Conservation (phyloP, 1,140 invertebrate genomes). For the Patella vulgata region DNA sequence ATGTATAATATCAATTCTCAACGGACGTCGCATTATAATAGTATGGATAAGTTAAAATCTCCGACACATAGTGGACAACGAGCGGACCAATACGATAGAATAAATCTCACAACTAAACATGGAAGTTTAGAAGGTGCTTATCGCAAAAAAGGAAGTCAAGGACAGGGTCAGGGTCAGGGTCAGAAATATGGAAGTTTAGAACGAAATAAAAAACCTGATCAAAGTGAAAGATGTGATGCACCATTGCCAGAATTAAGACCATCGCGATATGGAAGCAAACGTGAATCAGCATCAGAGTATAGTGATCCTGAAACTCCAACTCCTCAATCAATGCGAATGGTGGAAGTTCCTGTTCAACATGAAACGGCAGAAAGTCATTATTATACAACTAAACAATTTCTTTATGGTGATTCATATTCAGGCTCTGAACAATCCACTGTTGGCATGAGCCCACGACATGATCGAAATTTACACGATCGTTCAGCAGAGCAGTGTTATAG, state of each 20-base stretch:
- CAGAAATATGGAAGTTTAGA: constrained; percentile 53
- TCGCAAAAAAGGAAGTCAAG: constrained; percentile 21
- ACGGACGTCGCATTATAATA: constrained; percentile 52
- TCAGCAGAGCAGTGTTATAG: constrained; percentile 36
- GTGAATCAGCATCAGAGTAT: constrained; percentile 42
- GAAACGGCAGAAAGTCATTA: constrained; percentile 13
- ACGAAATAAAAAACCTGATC: constrained; percentile 16
- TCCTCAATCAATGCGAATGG: constrained; percentile 24
- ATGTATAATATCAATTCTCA: constrained; percentile 54
- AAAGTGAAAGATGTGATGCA: not conserved
- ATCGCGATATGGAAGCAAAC: constrained; percentile 46
- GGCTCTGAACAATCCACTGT: too few relatives aligned
- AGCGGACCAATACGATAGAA: constrained; percentile 19
- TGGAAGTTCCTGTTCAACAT: constrained; percentile 42
- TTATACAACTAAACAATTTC: too few relatives aligned
- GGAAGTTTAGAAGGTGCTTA: constrained; percentile 42
- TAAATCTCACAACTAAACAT: constrained; percentile 26
- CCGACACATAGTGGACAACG: constrained; percentile 24
- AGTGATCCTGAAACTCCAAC: constrained; percentile 11
- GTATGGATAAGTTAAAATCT: constrained; percentile 46
- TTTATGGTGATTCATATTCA: too few relatives aligned
- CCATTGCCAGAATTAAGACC: constrained; percentile 30
- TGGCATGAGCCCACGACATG: not conserved
- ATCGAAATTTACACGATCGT: not conserved
- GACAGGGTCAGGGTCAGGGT: constrained; percentile 13